Evolutionary conservation across 2,797 vertebrate species (phyloP).

Genomic region (Neoniphon sammara): DNA sequence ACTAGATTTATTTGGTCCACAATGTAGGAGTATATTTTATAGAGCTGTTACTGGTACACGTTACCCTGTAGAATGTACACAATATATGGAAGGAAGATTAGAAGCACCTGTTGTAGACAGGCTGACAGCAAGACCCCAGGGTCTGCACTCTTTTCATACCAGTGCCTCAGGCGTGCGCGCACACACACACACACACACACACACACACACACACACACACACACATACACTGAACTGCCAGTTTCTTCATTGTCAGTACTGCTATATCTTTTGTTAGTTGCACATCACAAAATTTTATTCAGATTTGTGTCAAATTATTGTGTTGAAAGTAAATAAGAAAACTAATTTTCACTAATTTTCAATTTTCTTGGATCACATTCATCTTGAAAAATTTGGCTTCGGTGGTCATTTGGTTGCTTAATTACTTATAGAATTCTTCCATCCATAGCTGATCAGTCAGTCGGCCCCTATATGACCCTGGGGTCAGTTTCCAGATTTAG

Average conservation of each 20-base stretch:
- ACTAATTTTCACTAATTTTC: too few species aligned
- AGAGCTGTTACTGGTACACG: not conserved
- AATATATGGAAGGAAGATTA: slow-evolving; percentile 44
- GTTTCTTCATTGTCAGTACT: not conserved
- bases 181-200: not conserved
- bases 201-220: slow-evolving; percentile 4
- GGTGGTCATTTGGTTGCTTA: too few species aligned
- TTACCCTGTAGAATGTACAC: slow-evolving; percentile 13
- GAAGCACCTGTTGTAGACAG: slow-evolving; percentile 63
- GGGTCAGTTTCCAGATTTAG: slow-evolving; percentile 28
- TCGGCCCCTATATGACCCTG: slow-evolving; percentile 30
- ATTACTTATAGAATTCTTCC: not conserved
- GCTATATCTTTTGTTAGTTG: not conserved
- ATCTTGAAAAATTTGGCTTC: not conserved
- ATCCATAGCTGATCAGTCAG: not conserved
- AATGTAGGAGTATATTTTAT: slow-evolving; percentile 8
- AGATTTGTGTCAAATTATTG: not conserved
- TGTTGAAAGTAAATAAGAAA: not conserved
- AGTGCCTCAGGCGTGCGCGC: slow-evolving; percentile 3
- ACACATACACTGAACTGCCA: not conserved
- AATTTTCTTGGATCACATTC: not conserved
- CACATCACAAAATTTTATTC: not conserved
- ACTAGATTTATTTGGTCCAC: not conserved
- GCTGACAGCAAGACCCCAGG: slow-evolving; percentile 41
- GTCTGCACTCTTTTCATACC: slow-evolving; percentile 22